Percentiles rank a stretch among this genome's conserved stretches.
Conservation (phyloP, 1,140 invertebrate genomes). For the Dryas iulia region DNA sequence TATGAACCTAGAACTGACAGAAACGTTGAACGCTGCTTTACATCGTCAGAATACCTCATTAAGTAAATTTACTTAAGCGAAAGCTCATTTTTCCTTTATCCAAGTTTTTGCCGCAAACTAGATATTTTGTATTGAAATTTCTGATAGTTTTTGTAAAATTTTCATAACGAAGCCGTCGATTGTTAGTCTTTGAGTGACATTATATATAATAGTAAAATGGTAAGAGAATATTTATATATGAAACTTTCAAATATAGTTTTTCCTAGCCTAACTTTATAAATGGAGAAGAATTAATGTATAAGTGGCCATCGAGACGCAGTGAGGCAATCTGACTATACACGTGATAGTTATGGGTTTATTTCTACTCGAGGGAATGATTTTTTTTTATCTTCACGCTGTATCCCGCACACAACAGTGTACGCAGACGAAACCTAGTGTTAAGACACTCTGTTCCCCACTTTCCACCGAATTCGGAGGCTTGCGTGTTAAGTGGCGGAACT, state of each 20-base stretch:
- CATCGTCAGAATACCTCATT: neutral
- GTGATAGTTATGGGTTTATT: too few relatives aligned
- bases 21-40: neutral
- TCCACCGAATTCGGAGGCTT: too few relatives aligned
- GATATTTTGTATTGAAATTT: neutral
- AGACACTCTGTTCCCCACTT: too few relatives aligned
- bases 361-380: too few relatives aligned
- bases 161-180: neutral
- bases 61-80: neutral
- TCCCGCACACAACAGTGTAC: too few relatives aligned
- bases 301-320: too few relatives aligned
- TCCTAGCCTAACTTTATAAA: too few relatives aligned
- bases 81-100: neutral
- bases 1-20: neutral
- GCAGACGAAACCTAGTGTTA: too few relatives aligned
- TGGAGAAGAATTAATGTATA: too few relatives aligned
- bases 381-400: too few relatives aligned
- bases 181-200: neutral
- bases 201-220: neutral
- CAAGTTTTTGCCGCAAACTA: neutral
- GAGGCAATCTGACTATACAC: too few relatives aligned
- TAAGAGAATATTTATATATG: neutral
- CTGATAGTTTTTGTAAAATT: neutral
- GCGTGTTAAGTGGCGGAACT: too few relatives aligned
- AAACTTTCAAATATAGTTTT: neutral